These are phyloP conservation scores for Ametastegia equiseti DNA, from an alignment of 2,888 invertebrate genomes.

Conservation along the genomic window DNA sequence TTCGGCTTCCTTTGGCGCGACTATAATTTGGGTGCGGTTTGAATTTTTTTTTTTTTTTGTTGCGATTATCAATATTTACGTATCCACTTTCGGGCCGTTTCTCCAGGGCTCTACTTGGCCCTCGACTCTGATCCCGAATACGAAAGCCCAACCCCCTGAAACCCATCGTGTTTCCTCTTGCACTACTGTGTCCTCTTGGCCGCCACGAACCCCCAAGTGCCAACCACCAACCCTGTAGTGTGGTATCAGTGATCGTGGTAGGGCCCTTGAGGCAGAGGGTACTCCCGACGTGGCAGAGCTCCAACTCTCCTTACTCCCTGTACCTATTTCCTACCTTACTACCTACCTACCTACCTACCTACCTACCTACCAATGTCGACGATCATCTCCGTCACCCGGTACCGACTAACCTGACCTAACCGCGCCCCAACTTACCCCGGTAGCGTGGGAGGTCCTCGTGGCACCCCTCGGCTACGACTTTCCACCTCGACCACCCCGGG, in stretches of 20 bases:
- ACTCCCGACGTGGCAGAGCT: conserved; percentile 73
- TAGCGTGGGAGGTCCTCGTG: conserved; percentile 27
- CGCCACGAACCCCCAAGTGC: conserved; percentile 51
- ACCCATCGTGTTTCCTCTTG: conserved; percentile 42
- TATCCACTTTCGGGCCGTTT: conserved; percentile 24
- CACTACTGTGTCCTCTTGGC: conserved; percentile 43
- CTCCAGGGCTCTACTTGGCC: conserved; percentile 18
- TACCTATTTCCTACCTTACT: conserved; percentile 55
- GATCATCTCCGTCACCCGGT: conserved; percentile 46
- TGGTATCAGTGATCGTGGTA: conserved; percentile 75
- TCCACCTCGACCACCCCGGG: conserved; percentile 38
- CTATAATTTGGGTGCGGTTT: too few species aligned
- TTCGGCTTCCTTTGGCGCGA: too few species aligned
- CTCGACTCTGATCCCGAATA: background rate
- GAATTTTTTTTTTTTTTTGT: background rate
- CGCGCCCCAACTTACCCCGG: conserved; percentile 32
- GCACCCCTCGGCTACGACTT: conserved; percentile 45
- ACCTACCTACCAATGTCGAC: conserved; percentile 16
- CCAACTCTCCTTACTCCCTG: conserved; percentile 70
- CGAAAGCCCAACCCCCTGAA: background rate
- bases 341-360: conserved; percentile 51
- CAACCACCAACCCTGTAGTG: conserved; percentile 68
- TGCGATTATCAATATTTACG: conserved; percentile 24
- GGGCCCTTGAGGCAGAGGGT: conserved; percentile 73
- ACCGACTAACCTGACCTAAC: conserved; percentile 40